Conservation (phyloP, 2,797 vertebrate species). For the Benthosema pterotum region DNA sequence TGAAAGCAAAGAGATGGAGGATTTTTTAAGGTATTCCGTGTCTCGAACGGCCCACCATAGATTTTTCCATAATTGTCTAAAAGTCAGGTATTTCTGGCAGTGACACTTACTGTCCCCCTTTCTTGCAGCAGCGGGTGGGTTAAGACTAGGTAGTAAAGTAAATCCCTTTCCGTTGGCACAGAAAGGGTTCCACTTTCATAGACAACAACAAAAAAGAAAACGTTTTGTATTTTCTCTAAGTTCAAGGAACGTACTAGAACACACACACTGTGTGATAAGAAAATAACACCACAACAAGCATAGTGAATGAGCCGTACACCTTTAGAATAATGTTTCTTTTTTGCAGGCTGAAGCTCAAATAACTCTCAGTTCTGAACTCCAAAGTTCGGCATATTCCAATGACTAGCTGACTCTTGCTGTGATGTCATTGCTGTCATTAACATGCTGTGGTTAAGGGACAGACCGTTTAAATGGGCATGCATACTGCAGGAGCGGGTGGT, state of each 20-base stretch:
- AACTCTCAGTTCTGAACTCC: too few relatives aligned
- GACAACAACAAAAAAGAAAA: conserved; percentile 36
- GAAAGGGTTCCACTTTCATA: conserved; percentile 9
- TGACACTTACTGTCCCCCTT: too few relatives aligned
- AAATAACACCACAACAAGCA: conserved; percentile 19
- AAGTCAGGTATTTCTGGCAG: too few relatives aligned
- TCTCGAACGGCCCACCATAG: too few relatives aligned
- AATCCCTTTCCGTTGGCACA: not conserved
- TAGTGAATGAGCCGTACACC: not conserved
- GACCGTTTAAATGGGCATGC: conserved; percentile 13
- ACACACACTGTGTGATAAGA: conserved; percentile 58
- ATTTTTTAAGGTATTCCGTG: too few relatives aligned
- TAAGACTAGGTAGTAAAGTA: not conserved
- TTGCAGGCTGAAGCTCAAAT: too few relatives aligned
- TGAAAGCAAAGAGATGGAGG: too few relatives aligned
- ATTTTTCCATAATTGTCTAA: too few relatives aligned
- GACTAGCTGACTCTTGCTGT: not conserved
- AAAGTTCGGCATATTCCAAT: not conserved
- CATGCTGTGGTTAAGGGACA: conserved; percentile 6
- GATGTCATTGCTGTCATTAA: not conserved
- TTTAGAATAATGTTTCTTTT: too few relatives aligned
- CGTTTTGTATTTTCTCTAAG: conserved; percentile 35
- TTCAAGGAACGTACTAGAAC: conserved; percentile 33
- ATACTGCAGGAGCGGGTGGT: conserved; percentile 24
- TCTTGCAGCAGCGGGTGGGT: too few relatives aligned